Percentiles rank a stretch among this genome's conserved stretches.
Conservation (phyloP, 2,797 vertebrate genomes). For the Xenops minutus region DNA sequence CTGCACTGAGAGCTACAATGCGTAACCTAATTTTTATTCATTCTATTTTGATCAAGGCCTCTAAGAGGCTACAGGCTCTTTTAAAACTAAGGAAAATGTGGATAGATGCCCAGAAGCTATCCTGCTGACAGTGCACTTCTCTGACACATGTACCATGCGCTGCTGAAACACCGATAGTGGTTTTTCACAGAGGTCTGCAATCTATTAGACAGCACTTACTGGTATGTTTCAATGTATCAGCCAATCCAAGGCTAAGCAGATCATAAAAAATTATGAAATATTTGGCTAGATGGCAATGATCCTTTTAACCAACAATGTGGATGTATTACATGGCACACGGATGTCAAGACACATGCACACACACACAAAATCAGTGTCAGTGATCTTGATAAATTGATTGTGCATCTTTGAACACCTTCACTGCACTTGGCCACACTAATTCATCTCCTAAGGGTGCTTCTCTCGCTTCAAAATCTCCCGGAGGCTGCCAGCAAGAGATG, state of each 20-base stretch:
- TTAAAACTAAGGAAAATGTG: conserved; percentile 77
- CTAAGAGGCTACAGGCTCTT: conserved; percentile 76
- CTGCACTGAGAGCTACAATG: conserved; percentile 30
- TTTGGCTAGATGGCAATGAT: conserved; percentile 21
- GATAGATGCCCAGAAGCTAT: conserved; percentile 71
- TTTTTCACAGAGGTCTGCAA: conserved; percentile 75
- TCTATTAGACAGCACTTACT: conserved; percentile 75
- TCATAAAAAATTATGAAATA: conserved; percentile 72
- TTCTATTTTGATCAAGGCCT: conserved; percentile 67
- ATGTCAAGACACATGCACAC: neutral
- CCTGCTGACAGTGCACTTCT: conserved; percentile 79
- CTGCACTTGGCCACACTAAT: fast-evolving
- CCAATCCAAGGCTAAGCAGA: conserved; percentile 72
- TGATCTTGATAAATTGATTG: neutral
- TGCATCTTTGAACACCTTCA: neutral
- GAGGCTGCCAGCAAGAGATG: neutral
- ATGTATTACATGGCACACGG: neutral
- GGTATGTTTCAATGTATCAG: conserved; percentile 61
- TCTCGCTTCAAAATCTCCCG: neutral
- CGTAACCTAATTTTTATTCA: conserved; percentile 71
- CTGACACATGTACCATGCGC: conserved; percentile 38
- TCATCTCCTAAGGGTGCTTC: neutral
- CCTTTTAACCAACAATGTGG: neutral
- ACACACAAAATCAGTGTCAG: neutral
- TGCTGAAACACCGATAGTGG: conserved; percentile 63